These are phyloP conservation scores for Pipistrellus nathusii DNA, from an alignment of 2,797 vertebrate genomes.

Conservation along the genomic window DNA sequence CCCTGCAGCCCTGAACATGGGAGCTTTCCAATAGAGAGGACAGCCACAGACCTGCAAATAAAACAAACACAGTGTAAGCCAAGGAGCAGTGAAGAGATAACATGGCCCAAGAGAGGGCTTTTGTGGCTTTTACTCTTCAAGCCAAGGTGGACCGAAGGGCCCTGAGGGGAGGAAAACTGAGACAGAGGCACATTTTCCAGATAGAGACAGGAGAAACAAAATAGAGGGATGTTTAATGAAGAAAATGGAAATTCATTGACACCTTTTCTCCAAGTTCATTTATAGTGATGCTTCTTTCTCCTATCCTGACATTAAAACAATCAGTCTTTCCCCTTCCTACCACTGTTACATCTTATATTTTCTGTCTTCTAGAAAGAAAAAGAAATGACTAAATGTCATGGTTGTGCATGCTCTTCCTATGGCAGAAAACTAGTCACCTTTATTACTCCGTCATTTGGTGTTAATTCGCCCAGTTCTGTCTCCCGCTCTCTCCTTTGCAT, in stretches of 20 bases:
- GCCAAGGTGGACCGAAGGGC: not conserved
- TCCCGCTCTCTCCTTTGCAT: conserved; percentile 1
- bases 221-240: not conserved
- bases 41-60: conserved; percentile 93
- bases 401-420: not conserved
- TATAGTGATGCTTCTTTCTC: not conserved
- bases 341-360: conserved; percentile 34
- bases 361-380: conserved; percentile 52
- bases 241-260: conserved; percentile 48
- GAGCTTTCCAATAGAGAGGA: conserved; percentile 98
- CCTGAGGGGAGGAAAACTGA: not conserved
- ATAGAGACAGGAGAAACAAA: not conserved
- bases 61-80: conserved; percentile 58
- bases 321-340: not conserved
- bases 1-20: conserved; percentile 95
- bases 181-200: not conserved
- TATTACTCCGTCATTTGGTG: not conserved
- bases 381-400: conserved; percentile 4
- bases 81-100: conserved; percentile 43
- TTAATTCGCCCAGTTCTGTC: not conserved
- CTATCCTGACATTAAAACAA: not conserved
- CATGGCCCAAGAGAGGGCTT: not conserved
- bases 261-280: not conserved
- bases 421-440: conserved; percentile 46
- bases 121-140: conserved; percentile 19